phyloP scores from a whole-genome alignment of 2,797 vertebrate genomes.

The Arnoldichthys spilopterus region DNA sequence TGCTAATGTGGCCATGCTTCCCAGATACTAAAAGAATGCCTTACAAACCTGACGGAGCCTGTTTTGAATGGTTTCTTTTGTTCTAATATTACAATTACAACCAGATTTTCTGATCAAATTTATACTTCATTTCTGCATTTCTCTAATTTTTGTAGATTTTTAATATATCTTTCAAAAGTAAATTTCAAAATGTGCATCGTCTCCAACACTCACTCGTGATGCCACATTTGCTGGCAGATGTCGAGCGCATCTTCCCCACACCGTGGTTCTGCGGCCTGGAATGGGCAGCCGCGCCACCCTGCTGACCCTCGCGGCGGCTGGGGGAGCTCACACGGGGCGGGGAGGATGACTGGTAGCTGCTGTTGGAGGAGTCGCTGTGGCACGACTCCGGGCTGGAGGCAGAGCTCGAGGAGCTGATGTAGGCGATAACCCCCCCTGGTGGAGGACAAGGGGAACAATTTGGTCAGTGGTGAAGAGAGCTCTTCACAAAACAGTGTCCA shows the following conservation, averaged over 20 bases:
- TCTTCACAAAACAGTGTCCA: not conserved
- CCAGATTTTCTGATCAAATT: too few relatives aligned
- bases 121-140: too few relatives aligned
- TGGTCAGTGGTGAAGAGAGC: not conserved
- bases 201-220: constrained; percentile 89
- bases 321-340: constrained; percentile 83
- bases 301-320: constrained; percentile 65
- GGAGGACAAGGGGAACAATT: constrained; percentile 32
- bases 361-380: constrained; percentile 92
- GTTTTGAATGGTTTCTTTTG: too few relatives aligned
- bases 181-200: too few relatives aligned
- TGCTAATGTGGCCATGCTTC: too few relatives aligned
- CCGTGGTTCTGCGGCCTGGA: constrained; percentile 72
- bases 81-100: too few relatives aligned
- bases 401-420: constrained; percentile 92
- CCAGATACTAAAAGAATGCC: too few relatives aligned
- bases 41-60: too few relatives aligned
- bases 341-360: constrained; percentile 89
- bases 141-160: too few relatives aligned
- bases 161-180: too few relatives aligned
- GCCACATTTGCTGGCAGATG: constrained; percentile 78
- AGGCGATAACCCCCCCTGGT: constrained; percentile 93
- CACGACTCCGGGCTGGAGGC: constrained; percentile 92
- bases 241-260: constrained; percentile 64
- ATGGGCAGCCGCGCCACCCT: constrained; percentile 56